Evolutionary conservation across 1,140 invertebrate species (phyloP).

Genomic region (Macrobrachium rosenbergii): DNA sequence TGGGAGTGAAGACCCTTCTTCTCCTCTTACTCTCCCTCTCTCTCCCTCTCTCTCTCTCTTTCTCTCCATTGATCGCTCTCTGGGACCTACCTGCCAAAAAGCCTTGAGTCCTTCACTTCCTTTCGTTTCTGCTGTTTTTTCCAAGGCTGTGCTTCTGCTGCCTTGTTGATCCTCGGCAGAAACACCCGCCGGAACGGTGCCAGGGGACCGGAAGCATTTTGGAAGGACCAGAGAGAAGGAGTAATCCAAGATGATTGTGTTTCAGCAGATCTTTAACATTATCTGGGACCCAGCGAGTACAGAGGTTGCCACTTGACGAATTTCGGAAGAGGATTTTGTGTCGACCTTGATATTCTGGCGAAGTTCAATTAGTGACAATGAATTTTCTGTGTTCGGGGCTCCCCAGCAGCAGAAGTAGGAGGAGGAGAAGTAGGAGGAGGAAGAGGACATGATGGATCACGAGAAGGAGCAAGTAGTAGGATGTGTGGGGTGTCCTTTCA

Average conservation of each 20-base stretch:
- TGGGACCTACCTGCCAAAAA: background rate
- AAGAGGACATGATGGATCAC: background rate
- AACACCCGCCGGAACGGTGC: background rate
- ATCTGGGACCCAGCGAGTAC: too few relatives aligned
- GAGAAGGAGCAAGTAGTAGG: constrained; percentile 2
- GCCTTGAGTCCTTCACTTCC: background rate
- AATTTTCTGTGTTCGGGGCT: background rate
- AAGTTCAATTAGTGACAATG: too few relatives aligned
- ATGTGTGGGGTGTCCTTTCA: background rate
- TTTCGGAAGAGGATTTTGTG: too few relatives aligned
- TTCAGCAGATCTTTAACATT: too few relatives aligned
- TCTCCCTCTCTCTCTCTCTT: constrained; percentile 40
- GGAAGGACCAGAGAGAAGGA: too few relatives aligned
- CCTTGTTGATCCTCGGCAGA: background rate
- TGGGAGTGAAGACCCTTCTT: constrained; percentile 12
- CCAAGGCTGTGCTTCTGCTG: background rate
- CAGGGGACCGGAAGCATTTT: background rate
- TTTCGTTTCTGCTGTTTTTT: too few relatives aligned
- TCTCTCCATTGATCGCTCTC: constrained; percentile 27
- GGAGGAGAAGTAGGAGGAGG: background rate
- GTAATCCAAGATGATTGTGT: too few relatives aligned
- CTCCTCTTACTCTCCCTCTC: constrained; percentile 25
- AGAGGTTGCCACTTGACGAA: too few relatives aligned
- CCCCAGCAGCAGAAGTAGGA: background rate
- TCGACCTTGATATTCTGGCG: too few relatives aligned